These are phyloP conservation scores for Melanotaenia pygmaea DNA, from an alignment of 2,797 vertebrate genomes.

Conservation along the genomic window DNA sequence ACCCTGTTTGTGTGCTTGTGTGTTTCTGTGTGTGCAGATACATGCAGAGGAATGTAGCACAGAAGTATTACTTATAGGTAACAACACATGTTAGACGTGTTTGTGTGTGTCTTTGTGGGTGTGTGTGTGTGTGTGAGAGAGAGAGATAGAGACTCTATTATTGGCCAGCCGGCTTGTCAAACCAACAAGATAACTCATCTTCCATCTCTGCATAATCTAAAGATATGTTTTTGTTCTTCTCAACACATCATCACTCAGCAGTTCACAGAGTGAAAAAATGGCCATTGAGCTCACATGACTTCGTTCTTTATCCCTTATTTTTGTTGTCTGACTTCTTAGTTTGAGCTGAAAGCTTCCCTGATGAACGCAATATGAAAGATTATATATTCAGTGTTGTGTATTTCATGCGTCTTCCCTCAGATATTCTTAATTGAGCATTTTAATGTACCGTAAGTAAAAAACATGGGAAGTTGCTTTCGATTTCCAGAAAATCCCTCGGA, in stretches of 20 bases:
- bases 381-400: not conserved
- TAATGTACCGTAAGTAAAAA: constrained; percentile 36
- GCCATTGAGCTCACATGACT: constrained; percentile 30
- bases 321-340: constrained; percentile 25
- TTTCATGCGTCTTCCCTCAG: not conserved
- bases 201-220: constrained; percentile 43
- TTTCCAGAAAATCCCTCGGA: constrained; percentile 65
- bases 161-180: constrained; percentile 49
- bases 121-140: not conserved
- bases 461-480: constrained; percentile 56
- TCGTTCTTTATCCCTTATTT: constrained; percentile 26
- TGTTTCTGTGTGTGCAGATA: constrained; percentile 25
- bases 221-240: constrained; percentile 30
- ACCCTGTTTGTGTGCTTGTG: constrained; percentile 32
- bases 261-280: constrained; percentile 35
- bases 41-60: constrained; percentile 11
- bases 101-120: constrained; percentile 7
- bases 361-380: not conserved
- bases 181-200: constrained; percentile 28
- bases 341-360: constrained; percentile 11
- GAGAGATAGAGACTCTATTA: constrained; percentile 35
- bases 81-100: constrained; percentile 1
- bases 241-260: constrained; percentile 44
- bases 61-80: constrained; percentile 19
- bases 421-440: constrained; percentile 51